phyloP scores from a whole-genome alignment of 1,140 invertebrate species.

The Trissolcus basalis region DNA sequence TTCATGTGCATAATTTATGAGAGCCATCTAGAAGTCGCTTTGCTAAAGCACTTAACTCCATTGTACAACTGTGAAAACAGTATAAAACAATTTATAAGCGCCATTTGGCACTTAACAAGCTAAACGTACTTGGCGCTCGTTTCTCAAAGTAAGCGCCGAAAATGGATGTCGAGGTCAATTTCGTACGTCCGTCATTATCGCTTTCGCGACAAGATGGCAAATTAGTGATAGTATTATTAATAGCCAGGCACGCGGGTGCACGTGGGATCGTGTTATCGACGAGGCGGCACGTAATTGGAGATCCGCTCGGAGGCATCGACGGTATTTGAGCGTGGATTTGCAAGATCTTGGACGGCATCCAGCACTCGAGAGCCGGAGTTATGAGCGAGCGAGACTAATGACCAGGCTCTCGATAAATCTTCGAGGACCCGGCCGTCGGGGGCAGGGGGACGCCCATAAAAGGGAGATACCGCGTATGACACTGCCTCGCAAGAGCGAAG shows the following conservation, averaged over 20 bases:
- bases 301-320: slow-evolving; percentile 44
- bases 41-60: slow-evolving; percentile 34
- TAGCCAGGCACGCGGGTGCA: slow-evolving; percentile 35
- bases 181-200: slow-evolving; percentile 49
- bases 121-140: slow-evolving; percentile 37
- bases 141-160: slow-evolving; percentile 45
- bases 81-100: slow-evolving; percentile 56
- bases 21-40: slow-evolving; percentile 7
- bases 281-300: slow-evolving; percentile 47
- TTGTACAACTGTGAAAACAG: slow-evolving; percentile 46
- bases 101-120: slow-evolving; percentile 51
- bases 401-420: slow-evolving; percentile 58
- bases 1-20: slow-evolving; percentile 31
- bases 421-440: slow-evolving; percentile 15
- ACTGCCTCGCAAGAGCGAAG: slow-evolving; percentile 12
- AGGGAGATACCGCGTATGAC: slow-evolving; percentile 52
- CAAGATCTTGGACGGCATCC: slow-evolving; percentile 56
- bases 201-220: slow-evolving; percentile 45
- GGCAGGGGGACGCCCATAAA: slow-evolving; percentile 30
- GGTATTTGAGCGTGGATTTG: slow-evolving; percentile 47
- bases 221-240: slow-evolving; percentile 52
- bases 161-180: slow-evolving; percentile 50
- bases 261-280: slow-evolving; percentile 48
- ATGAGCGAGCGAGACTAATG: slow-evolving; percentile 58
- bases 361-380: slow-evolving; percentile 49